Percentiles rank a stretch among this genome's conserved stretches.
Evolutionary conservation across 2,113 vertebrate genomes (phyloP).

Genomic region (Seriola aureovittata): DNA sequence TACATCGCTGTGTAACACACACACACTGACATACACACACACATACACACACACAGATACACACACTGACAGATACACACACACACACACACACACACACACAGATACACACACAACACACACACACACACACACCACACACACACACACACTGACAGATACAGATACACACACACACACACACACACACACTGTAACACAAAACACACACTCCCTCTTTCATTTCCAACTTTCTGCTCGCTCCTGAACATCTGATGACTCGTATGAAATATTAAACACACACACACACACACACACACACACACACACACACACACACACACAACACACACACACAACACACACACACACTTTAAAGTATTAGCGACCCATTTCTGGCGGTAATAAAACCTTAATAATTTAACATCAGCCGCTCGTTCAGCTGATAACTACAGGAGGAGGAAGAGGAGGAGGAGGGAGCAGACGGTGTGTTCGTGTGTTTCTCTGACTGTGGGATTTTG

Average conservation of each 20-base stretch:
- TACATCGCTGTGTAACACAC: neutral
- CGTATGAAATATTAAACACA: slow-evolving; percentile 33
- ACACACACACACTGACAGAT: neutral
- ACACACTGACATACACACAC: neutral
- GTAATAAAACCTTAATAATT: slow-evolving; percentile 75
- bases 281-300: neutral
- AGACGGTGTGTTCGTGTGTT: neutral
- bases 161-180: neutral
- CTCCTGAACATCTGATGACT: neutral
- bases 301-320: neutral
- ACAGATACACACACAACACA: neutral
- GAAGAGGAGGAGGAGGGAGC: neutral
- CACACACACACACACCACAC: neutral
- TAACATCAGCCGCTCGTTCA: slow-evolving; percentile 32
- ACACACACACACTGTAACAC: neutral
- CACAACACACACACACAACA: neutral
- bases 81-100: neutral
- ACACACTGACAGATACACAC: neutral
- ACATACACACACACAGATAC: neutral
- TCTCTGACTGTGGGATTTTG: neutral
- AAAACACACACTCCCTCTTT: neutral
- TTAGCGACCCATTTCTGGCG: slow-evolving; percentile 64
- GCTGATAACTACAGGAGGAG: slow-evolving; percentile 23
- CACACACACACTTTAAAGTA: slow-evolving; percentile 7
- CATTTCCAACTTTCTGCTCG: slow-evolving; percentile 1